Base-by-base conservation (phyloP, 2,797 vertebrate genomes). In the Odontamblyopus lacepedii region DNA sequence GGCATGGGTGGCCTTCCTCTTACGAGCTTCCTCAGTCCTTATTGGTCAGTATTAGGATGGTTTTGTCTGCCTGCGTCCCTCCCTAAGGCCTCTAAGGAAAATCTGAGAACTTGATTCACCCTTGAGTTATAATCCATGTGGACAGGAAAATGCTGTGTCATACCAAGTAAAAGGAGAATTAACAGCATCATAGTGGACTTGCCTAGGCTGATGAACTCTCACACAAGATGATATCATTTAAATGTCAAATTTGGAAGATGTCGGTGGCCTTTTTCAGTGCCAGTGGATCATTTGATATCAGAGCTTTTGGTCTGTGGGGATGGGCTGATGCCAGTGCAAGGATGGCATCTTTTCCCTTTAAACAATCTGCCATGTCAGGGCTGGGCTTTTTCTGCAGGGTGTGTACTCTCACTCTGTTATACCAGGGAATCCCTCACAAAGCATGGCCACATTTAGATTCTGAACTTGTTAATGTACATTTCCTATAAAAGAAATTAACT, bases 321-420 rank as follows among this genome's bases (percentile, higher is more conserved):
- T 82, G 81, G 73, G 84, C 79, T 85, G 83, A 57, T 83, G 81
- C 76, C 67, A 69, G 63, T 60, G 73, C 72, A 75, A 75, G 77
- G 75, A 86, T 78, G 87, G 86, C 87, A 87, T 87, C 85, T 85
- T 86, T 86, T 89, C 82, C 80, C 81, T 90, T 88, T 82, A 80
- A 85, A 85, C 89, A 85, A 84, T 88, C 81, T 91, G 89, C 87
- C 78, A 50, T 87, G 91, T 89, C 90, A 89, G 88, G 88, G 83
- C 74, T 27, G 41, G 84, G 78, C 77, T 81, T 73, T 79, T 79
- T 74, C 9, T 80, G 85, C 77, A 88, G 77, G 88, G 84, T 85
- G 90, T 90, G 87, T 79, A 53, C 74, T 63, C 81, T 81, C 79
- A 67, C 68, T 69, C 81, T 87, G 64, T 69, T 74, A 83, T 84